Evolutionary conservation across 2,888 invertebrate genomes (phyloP).

Genomic region (Cloeon dipterum): DNA sequence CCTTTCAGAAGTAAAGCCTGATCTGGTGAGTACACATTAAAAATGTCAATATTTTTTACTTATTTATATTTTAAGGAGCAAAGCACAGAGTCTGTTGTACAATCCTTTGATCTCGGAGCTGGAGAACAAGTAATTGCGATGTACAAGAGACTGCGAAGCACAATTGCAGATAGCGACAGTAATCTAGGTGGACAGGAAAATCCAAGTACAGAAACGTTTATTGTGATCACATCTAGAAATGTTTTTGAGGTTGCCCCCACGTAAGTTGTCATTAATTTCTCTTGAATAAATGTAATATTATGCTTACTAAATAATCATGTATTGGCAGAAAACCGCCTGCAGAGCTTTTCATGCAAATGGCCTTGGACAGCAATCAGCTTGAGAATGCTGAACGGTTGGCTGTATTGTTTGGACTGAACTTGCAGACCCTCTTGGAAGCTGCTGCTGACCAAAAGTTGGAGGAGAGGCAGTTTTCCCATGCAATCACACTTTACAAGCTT

Average conservation of each 20-base stretch:
- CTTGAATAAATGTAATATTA: too few species aligned
- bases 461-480: conserved; percentile 48
- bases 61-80: conserved; percentile 22
- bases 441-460: conserved; percentile 63
- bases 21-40: conserved; percentile 11
- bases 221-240: too few species aligned
- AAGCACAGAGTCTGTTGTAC: conserved; percentile 29
- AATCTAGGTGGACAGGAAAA: too few species aligned
- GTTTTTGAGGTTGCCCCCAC: too few species aligned
- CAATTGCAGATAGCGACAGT: too few species aligned
- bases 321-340: conserved; percentile 22
- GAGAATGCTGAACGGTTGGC: conserved; percentile 31
- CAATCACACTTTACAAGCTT: conserved; percentile 56
- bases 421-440: conserved; percentile 44
- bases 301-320: too few species aligned
- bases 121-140: conserved; percentile 25
- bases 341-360: conserved; percentile 28
- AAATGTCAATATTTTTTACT: background rate
- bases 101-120: conserved; percentile 26
- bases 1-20: conserved; percentile 27
- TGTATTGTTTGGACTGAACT: conserved; percentile 31
- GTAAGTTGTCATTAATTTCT: too few species aligned
- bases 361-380: conserved; percentile 26
- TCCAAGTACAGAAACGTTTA: too few species aligned
- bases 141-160: conserved; percentile 21